Base-by-base conservation (phyloP, 2,888 invertebrate species). In the Ichneumon xanthorius region DNA sequence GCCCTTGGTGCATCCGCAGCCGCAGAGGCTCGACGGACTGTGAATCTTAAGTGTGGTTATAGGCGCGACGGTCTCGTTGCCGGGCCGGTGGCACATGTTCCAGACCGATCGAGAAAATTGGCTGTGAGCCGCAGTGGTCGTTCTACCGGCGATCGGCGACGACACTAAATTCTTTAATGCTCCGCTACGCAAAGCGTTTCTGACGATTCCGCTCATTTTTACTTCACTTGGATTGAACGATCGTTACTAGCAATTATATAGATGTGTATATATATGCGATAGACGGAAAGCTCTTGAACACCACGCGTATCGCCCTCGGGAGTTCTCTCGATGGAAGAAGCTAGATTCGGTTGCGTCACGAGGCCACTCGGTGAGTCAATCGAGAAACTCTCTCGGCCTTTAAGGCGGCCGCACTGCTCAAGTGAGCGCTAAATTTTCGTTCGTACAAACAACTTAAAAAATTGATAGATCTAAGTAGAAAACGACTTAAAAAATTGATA, bases 131-230 rank as follows among this genome's bases (percentile, higher is more conserved):
- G 19, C 37, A 45, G 80, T 76, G 19, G 84, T 55, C 80, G 80
- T 78, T 65, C 93, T 92, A 67, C 94, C 94, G 5, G 94, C 92
- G 30, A 94, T 94, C 82, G 94, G 93, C 14, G 94, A 93, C 70
- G 95, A 92, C 22, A 94, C 91, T 71, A 91, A 50, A 84, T 88
- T 92, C 80, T 90, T 94, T n/a, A 95, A 84, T 16, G 92, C 90
- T 55, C 93, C 91, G 3, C 95, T 89, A 87, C 96, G 95, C 82
- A 96, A 94, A 7, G 96, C 95, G 61, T 95, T 95, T 93, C 96
- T 96, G 48, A 96, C 95, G 89, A 97, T 94, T 88, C 96, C 96
- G 93, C 96, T 97, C 97, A 97, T 97, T 94, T 94, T 96, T 86
- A 4, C 71, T 26, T 55, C 30, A 19, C 16, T 19, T 1, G 9